These are phyloP conservation scores for Synergus umbraculus DNA, from an alignment of 2,888 invertebrate species.

Conservation along the genomic window DNA sequence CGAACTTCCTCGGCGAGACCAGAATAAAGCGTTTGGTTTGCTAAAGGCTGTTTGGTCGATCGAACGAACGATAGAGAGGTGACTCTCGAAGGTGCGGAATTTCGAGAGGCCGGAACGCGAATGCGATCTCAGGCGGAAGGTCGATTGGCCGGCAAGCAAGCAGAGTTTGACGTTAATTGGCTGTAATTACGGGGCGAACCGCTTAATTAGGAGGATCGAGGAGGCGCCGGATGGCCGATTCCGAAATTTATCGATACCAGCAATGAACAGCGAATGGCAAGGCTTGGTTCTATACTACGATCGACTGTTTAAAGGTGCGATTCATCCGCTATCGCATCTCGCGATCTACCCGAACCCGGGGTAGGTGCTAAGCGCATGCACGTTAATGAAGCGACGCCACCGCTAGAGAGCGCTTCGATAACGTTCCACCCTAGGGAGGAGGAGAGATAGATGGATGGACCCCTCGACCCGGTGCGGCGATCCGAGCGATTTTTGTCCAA, in stretches of 20 bases:
- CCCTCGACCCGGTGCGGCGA: slow-evolving; percentile 49
- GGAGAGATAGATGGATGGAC: slow-evolving; percentile 42
- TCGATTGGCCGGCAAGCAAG: slow-evolving; percentile 29
- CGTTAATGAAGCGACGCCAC: slow-evolving; percentile 72
- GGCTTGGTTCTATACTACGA: slow-evolving; percentile 8
- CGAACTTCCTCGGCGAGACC: not conserved
- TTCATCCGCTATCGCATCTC: slow-evolving; percentile 67
- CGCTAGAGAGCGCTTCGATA: slow-evolving; percentile 56
- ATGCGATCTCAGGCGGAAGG: slow-evolving; percentile 35
- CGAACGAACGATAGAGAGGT: slow-evolving; percentile 22
- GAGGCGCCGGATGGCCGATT: slow-evolving; percentile 62
- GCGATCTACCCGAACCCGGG: slow-evolving; percentile 63
- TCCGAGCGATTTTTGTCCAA: slow-evolving; percentile 56
- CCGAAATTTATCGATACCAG: slow-evolving; percentile 72
- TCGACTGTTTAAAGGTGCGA: slow-evolving; percentile 51
- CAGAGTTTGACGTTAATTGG: slow-evolving; percentile 72
- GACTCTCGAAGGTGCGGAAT: slow-evolving; percentile 35
- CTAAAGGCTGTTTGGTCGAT: slow-evolving; percentile 26
- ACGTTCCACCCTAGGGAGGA: slow-evolving; percentile 33
- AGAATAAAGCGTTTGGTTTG: not conserved
- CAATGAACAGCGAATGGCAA: slow-evolving; percentile 31
- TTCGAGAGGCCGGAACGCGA: slow-evolving; percentile 35
- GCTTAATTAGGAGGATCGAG: slow-evolving; percentile 70
- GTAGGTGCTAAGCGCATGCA: slow-evolving; percentile 66
- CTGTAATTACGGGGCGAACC: slow-evolving; percentile 71